Evolutionary conservation across 2,113 vertebrate genomes (phyloP).

Genomic region (Myotis lucifugus): DNA sequence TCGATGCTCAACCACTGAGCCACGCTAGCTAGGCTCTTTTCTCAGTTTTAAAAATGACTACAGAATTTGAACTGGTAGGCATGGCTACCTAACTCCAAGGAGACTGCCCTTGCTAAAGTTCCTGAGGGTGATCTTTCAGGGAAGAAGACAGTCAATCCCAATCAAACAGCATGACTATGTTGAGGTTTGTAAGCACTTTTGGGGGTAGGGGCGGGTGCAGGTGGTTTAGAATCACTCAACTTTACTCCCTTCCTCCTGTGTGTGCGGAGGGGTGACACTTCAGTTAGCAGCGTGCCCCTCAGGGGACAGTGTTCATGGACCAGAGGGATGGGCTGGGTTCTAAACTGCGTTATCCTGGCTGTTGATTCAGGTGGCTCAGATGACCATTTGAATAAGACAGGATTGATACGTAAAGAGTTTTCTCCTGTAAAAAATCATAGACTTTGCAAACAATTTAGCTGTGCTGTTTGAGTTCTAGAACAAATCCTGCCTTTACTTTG

Average conservation of each 20-base stretch:
- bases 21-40: too few relatives aligned
- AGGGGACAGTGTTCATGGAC: neutral
- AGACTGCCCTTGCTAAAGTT: neutral
- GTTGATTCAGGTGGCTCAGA: neutral
- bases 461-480: slow-evolving; percentile 10
- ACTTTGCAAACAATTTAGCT: neutral
- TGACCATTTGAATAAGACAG: slow-evolving; percentile 39
- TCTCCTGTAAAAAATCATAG: neutral
- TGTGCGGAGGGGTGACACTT: rapidly evolving
- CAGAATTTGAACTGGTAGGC: neutral
- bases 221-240: neutral
- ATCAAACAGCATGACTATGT: neutral
- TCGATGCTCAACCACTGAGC: too few relatives aligned
- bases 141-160: neutral
- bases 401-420: neutral
- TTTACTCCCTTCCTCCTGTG: neutral
- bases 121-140: neutral
- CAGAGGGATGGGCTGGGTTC: neutral
- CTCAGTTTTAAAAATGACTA: neutral
- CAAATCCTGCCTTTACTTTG: neutral
- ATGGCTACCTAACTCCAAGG: neutral
- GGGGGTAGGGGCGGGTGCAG: neutral
- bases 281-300: neutral
- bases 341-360: neutral
- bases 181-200: neutral